Conservation (phyloP, 2,797 vertebrate genomes). For the Aplochiton taeniatus region DNA sequence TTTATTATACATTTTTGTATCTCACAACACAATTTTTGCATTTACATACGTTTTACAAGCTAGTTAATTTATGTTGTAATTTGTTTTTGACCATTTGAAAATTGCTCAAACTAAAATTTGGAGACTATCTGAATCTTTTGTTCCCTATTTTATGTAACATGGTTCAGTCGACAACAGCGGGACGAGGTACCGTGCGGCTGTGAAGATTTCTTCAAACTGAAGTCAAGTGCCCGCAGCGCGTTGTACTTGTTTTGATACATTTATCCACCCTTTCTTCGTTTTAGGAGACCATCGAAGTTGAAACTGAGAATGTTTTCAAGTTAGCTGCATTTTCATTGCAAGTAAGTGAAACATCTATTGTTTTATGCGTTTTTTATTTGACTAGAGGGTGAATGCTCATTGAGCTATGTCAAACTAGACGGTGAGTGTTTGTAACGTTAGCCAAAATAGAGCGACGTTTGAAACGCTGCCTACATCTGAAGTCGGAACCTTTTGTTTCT, state of each 20-base stretch:
- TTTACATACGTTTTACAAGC: background rate
- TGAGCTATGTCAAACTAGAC: conserved; percentile 1
- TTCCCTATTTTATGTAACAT: conserved; percentile 46
- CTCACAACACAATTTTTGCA: background rate
- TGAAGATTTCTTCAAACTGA: conserved; percentile 20
- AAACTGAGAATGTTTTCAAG: conserved; percentile 90
- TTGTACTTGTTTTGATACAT: conserved; percentile 17
- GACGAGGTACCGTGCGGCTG: conserved; percentile 72
- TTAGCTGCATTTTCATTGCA: conserved; percentile 92
- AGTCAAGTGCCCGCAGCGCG: conserved; percentile 62
- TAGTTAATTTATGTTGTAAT: fast-evolving
- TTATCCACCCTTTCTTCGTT: conserved; percentile 13
- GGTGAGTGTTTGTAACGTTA: too few species aligned
- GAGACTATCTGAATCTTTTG: conserved; percentile 1
- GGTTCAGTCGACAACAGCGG: conserved; percentile 79
- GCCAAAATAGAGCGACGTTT: too few species aligned
- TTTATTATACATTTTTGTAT: background rate
- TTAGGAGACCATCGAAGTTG: conserved; percentile 90
- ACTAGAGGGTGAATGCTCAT: conserved; percentile 4
- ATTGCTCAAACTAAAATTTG: background rate
- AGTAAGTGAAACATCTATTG: conserved; percentile 76
- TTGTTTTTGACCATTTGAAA: background rate
- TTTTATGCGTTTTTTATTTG: conserved; percentile 17
- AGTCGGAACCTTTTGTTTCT: too few species aligned
- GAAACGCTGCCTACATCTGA: too few species aligned